Evolutionary conservation across 2,113 vertebrate species (phyloP).

Genomic region (Danionella cerebrum): DNA sequence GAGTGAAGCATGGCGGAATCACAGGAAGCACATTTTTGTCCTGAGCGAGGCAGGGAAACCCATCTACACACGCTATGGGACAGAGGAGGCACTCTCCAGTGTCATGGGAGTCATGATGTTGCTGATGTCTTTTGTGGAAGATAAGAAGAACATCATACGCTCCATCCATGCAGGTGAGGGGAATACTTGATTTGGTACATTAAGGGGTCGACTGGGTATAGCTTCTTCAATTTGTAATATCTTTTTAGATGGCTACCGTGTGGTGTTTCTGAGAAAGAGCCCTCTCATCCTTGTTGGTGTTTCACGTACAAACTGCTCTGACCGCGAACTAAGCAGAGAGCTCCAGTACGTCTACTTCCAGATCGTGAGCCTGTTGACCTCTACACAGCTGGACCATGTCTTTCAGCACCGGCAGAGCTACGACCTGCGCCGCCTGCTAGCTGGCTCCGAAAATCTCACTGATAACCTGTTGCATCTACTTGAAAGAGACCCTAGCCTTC

Average conservation of each 20-base stretch:
- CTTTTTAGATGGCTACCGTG: conserved; percentile 83
- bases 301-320: conserved; percentile 79
- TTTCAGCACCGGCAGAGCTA: conserved; percentile 96
- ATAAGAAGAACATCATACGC: conserved; percentile 85
- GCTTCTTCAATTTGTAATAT: too few relatives aligned
- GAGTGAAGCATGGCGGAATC: conserved; percentile 80
- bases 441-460: conserved; percentile 89
- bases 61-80: conserved; percentile 90
- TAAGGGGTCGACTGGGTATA: too few relatives aligned
- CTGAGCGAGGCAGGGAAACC: conserved; percentile 95
- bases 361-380: conserved; percentile 91
- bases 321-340: conserved; percentile 86
- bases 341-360: conserved; percentile 97
- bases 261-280: conserved; percentile 88
- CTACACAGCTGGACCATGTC: conserved; percentile 90
- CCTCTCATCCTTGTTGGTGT: conserved; percentile 92
- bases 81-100: conserved; percentile 92
- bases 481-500: conserved; percentile 85
- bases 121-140: conserved; percentile 88
- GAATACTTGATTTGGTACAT: too few relatives aligned
- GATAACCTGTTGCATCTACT: conserved; percentile 87
- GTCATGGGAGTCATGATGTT: conserved; percentile 98
- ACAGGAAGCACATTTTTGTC: conserved; percentile 91
- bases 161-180: conserved; percentile 89
- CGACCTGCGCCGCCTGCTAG: conserved; percentile 86